Evolutionary conservation across 2,888 invertebrate genomes (phyloP).

Genomic region (Cephonodes hylas): DNA sequence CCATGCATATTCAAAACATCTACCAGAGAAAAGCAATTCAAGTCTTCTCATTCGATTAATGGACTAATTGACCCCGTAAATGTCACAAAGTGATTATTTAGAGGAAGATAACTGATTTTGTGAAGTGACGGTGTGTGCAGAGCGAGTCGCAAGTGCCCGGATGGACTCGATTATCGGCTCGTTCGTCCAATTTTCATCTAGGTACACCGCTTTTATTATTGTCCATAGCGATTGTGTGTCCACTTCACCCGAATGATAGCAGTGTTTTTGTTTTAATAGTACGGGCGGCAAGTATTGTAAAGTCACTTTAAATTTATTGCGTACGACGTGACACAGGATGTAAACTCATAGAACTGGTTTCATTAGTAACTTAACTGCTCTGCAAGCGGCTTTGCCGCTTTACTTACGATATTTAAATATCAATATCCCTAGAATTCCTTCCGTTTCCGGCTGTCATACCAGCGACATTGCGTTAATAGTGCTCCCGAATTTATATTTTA

Average conservation of each 20-base stretch:
- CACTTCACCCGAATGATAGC: not conserved
- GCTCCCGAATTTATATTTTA: no score
- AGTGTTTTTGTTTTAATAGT: not conserved
- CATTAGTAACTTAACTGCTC: slow-evolving; percentile 9
- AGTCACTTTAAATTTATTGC: not conserved
- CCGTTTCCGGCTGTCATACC: no score
- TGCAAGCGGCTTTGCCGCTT: not conserved
- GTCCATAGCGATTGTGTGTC: not conserved
- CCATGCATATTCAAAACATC: no score
- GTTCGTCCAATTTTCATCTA: slow-evolving; percentile 47
- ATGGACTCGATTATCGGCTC: slow-evolving; percentile 54
- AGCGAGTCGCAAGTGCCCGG: slow-evolving; percentile 42
- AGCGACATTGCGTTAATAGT: no score
- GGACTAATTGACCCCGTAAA: slow-evolving; percentile 29
- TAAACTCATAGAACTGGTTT: slow-evolving; percentile 12
- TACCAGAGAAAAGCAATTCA: no score
- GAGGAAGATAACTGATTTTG: slow-evolving; percentile 41
- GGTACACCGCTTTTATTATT: slow-evolving; percentile 34
- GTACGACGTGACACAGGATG: not conserved
- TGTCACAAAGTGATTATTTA: slow-evolving; percentile 26
- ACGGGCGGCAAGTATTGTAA: not conserved
- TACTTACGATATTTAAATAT: not conserved
- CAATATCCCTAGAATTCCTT: not conserved
- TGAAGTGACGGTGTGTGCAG: slow-evolving; percentile 29
- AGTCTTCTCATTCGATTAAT: no score